A percentile compares a stretch with the other conserved stretches of the same genome.
Conservation (phyloP, 2,888 invertebrate species). For the Heliothis peltigera region DNA sequence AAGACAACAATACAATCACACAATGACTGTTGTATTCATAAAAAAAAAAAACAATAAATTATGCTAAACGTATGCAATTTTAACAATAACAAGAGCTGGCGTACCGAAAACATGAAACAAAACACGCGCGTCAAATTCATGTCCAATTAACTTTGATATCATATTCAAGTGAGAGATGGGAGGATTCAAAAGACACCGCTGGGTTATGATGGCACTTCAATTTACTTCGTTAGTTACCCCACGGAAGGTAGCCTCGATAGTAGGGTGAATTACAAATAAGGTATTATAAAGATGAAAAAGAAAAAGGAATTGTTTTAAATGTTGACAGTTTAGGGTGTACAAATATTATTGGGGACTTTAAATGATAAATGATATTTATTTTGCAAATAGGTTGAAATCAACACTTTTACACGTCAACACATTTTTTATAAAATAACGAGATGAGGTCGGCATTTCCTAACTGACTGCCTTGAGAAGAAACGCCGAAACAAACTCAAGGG, state of each 20-base stretch:
- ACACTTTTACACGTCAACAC: too few relatives aligned
- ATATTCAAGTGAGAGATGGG: slow-evolving; percentile 62
- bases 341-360: not conserved
- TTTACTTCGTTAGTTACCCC: slow-evolving; percentile 78
- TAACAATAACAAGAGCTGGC: not conserved
- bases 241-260: slow-evolving; percentile 70
- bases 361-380: too few relatives aligned
- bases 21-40: not conserved
- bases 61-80: not conserved
- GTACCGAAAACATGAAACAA: slow-evolving; percentile 11
- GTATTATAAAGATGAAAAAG: slow-evolving; percentile 47
- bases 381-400: too few relatives aligned
- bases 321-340: not conserved
- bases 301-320: slow-evolving; percentile 17
- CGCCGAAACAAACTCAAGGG: too few relatives aligned
- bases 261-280: slow-evolving; percentile 77
- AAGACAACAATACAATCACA: too few relatives aligned
- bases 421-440: too few relatives aligned
- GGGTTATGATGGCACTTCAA: slow-evolving; percentile 72
- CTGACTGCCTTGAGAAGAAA: too few relatives aligned
- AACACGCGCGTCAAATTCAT: slow-evolving; percentile 20
- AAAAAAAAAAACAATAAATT: not conserved
- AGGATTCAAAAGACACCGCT: slow-evolving; percentile 76
- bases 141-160: slow-evolving; percentile 71
- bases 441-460: too few relatives aligned